These are phyloP conservation scores for Corythaeola cristata DNA, from an alignment of 2,113 vertebrate species.

Conservation along the genomic window DNA sequence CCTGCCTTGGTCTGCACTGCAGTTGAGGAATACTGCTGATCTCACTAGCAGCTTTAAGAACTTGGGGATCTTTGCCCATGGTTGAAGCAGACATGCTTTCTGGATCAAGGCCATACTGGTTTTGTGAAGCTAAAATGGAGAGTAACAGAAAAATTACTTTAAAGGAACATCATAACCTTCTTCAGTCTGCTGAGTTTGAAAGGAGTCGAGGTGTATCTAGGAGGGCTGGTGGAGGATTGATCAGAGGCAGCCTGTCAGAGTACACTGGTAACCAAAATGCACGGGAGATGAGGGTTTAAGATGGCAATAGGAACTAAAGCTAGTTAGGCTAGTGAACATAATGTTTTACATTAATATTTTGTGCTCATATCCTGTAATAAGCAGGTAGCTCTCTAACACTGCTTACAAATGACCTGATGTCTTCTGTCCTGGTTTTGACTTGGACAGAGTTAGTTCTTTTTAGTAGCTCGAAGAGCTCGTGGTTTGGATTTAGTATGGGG, in stretches of 20 bases:
- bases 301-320: background rate
- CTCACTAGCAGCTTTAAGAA: background rate
- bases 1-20: background rate
- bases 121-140: background rate
- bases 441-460: too few relatives aligned
- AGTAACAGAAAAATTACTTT: background rate
- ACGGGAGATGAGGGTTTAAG: background rate
- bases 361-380: background rate
- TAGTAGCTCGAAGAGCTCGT: too few relatives aligned
- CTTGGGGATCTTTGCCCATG: background rate
- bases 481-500: too few relatives aligned
- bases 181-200: background rate
- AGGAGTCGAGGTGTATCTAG: background rate
- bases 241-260: background rate
- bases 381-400: background rate
- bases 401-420: background rate
- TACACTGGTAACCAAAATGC: background rate
- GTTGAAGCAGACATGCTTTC: background rate
- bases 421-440: too few relatives aligned
- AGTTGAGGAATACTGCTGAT: background rate
- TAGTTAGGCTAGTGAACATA: background rate
- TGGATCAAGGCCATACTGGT: background rate
- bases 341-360: background rate
- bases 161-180: background rate
- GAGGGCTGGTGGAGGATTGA: background rate